Evolutionary conservation across 1,140 invertebrate species (phyloP), one percentile per base, ranked within the genome.

Genomic region (Chelonus insularis): DNA sequence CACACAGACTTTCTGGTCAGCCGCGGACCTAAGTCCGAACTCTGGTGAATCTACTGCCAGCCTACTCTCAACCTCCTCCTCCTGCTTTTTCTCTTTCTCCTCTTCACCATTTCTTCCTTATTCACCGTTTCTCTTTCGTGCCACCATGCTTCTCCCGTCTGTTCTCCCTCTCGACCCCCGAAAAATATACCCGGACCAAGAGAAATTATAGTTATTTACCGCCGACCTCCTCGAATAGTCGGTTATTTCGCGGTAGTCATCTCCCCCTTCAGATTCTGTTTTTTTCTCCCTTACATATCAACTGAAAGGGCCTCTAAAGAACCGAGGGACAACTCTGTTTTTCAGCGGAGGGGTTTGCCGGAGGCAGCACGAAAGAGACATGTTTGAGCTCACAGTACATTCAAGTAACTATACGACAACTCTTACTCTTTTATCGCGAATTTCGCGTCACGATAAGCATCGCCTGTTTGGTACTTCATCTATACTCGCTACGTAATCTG

Each of bases 191-290:
- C 45, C 37, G 39, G 9, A 55, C 57, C 21, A 68, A 73, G 72
- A 78, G 73, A 80, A 80, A 80, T 79, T 80, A 80, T 79, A 80
- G 77, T 79, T 77, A 80, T 80, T 80, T 79, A 73, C 74, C 73
- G 67, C 65, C 69, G 67, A 69, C 63, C 73, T 63, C 60, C 52
- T 60, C 66, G 72, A 69, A 80, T 76, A 78, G 76, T 78, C 74
- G 71, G 72, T 78, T 76, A 78, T 79, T 78, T 77, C 72, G 74
- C 72, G 63, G 72, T 74, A 77, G 75, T 77, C 73, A 72, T 72
- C 65, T 63, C 45, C 56, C 60, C 47, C 20, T 20, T 21, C 25
- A 34, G 51, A 39, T 41, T 50, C 23, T 52, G 25, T 21, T 12
- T 48, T 21, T 55, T 56, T 48, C 43, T 36, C 20, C 60, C 23